Conservation (phyloP, 2,797 vertebrate species). For the Jordanella pulchra region DNA sequence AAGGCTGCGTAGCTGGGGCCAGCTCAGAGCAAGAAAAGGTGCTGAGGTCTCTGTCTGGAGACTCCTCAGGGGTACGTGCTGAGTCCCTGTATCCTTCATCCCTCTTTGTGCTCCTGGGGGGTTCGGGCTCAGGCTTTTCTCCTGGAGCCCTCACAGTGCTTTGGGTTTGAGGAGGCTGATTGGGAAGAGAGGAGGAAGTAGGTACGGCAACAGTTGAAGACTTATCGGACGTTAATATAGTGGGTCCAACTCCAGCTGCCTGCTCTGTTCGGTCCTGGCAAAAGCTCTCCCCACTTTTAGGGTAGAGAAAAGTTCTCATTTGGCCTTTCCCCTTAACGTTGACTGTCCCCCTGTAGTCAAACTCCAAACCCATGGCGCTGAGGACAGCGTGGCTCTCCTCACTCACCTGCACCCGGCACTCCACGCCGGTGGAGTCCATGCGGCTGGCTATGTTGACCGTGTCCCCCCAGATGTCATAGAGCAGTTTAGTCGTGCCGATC, state of each 20-base stretch:
- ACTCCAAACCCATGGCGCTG: constrained; percentile 91
- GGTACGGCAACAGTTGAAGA: constrained; percentile 41
- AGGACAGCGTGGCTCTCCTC: constrained; percentile 94
- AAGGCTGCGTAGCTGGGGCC: constrained; percentile 30
- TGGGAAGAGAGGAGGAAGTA: constrained; percentile 32
- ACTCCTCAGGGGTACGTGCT: constrained; percentile 36
- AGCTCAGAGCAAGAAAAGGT: constrained; percentile 40
- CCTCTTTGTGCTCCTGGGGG: constrained; percentile 38
- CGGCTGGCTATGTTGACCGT: constrained; percentile 98
- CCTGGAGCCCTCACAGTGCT: constrained; percentile 35
- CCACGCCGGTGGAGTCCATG: constrained; percentile 97
- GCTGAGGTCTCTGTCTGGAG: constrained; percentile 37
- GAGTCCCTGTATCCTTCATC: constrained; percentile 76
- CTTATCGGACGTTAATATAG: constrained; percentile 61
- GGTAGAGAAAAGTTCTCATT: constrained; percentile 99
- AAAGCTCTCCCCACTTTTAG: constrained; percentile 86
- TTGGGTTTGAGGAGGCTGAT: constrained; percentile 41
- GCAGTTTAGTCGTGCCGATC: constrained; percentile 96
- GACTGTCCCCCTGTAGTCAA: constrained; percentile 97
- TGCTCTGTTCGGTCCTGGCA: constrained; percentile 75
- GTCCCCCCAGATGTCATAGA: constrained; percentile 99
- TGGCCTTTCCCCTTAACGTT: constrained; percentile 99
- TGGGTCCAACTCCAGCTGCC: constrained; percentile 75
- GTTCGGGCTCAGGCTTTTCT: constrained; percentile 38
- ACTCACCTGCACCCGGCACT: constrained; percentile 97